Percentiles rank a stretch among this genome's conserved stretches.
These are phyloP conservation scores for Bombus impatiens DNA, from an alignment of 1,140 invertebrate species.

Conservation along the genomic window DNA sequence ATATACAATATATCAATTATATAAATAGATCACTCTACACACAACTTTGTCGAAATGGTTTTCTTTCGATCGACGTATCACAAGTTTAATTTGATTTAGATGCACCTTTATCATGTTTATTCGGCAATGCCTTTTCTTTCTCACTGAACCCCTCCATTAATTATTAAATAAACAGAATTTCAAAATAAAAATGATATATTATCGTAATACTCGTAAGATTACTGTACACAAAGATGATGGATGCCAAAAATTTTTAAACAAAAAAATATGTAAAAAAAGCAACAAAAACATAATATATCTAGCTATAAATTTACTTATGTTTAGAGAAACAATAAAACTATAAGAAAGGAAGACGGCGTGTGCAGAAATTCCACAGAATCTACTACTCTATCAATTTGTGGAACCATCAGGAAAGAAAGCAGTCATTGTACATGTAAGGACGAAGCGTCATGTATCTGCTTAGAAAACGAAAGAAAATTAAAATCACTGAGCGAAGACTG, in stretches of 20 bases:
- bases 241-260: background rate
- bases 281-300: background rate
- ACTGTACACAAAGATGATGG: background rate
- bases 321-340: background rate
- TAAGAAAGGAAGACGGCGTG: background rate
- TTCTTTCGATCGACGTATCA: too few species aligned
- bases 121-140: too few species aligned
- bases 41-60: too few species aligned
- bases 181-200: too few species aligned
- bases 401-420: background rate
- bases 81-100: too few species aligned
- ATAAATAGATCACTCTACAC: too few species aligned
- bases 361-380: background rate
- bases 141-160: too few species aligned
- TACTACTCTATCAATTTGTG: background rate
- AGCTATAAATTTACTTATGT: background rate
- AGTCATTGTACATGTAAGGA: conserved; percentile 2
- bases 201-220: background rate
- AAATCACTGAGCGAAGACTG: too few species aligned
- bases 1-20: too few species aligned
- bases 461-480: background rate
- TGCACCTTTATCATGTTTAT: too few species aligned
- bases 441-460: background rate
- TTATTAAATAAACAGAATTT: too few species aligned
- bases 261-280: background rate